phyloP scores from a whole-genome alignment of 2,888 invertebrate genomes.

The Sclerodermus sp. region DNA sequence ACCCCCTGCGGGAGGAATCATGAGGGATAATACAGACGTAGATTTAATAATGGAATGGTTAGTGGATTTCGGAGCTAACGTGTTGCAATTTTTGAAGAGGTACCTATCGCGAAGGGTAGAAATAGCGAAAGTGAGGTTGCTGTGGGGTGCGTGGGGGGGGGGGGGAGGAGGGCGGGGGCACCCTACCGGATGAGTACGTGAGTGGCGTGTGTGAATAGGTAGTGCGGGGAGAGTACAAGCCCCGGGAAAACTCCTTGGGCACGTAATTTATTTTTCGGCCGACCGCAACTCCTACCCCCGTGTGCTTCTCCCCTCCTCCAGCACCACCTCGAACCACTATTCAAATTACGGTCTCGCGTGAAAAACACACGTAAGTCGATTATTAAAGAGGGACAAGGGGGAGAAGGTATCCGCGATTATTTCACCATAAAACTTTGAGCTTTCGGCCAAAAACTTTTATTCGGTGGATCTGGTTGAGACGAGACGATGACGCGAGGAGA shows the following conservation, averaged over 20 bases:
- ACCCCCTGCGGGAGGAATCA: neutral
- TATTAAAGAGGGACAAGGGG: too few species aligned
- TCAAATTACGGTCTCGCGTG: too few species aligned
- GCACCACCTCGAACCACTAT: too few species aligned
- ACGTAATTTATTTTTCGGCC: conserved; percentile 58
- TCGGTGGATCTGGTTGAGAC: too few species aligned
- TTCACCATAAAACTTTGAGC: too few species aligned
- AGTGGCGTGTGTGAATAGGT: conserved; percentile 50
- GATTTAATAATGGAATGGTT: conserved; percentile 58
- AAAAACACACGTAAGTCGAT: too few species aligned
- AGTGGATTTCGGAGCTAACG: conserved; percentile 52
- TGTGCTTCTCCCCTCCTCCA: conserved; percentile 14
- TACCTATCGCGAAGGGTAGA: conserved; percentile 3
- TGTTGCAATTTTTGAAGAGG: conserved; percentile 51
- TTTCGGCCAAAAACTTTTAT: too few species aligned
- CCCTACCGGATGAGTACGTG: conserved; percentile 51
- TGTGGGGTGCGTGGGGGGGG: conserved; percentile 11
- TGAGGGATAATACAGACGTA: conserved; percentile 39
- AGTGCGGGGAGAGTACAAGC: conserved; percentile 22
- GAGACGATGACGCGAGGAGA: too few species aligned
- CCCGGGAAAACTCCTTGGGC: conserved; percentile 39
- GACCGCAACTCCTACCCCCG: conserved; percentile 43
- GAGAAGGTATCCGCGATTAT: too few species aligned
- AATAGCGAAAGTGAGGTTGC: too few species aligned
- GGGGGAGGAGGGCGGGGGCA: conserved; percentile 16